Conservation (phyloP, 1,140 invertebrate genomes). For the Eufriesea mexicana region DNA sequence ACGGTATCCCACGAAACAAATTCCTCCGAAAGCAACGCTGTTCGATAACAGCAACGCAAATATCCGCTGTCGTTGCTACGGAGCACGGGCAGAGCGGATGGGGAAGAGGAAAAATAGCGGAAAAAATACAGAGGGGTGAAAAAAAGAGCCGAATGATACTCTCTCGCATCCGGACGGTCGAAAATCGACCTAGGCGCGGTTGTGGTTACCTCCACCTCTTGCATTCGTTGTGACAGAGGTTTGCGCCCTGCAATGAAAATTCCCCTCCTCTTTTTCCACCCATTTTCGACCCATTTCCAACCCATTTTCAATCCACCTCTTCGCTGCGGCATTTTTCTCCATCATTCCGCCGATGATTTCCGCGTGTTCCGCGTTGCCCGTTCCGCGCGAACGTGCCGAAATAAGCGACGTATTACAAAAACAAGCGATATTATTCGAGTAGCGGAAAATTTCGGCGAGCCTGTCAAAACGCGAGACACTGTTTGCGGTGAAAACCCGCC, state of each 20-base stretch:
- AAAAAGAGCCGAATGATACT: conserved; percentile 1
- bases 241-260: background rate
- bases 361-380: background rate
- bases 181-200: conserved; percentile 41
- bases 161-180: conserved; percentile 1
- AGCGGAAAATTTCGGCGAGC: background rate
- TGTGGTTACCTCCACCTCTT: conserved; percentile 11
- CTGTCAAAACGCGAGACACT: background rate
- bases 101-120: background rate
- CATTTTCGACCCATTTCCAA: background rate
- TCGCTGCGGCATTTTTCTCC: background rate
- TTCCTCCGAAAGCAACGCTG: background rate
- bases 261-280: background rate
- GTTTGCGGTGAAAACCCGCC: conserved; percentile 17
- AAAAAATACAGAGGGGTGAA: background rate
- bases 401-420: conserved; percentile 6
- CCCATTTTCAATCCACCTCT: background rate
- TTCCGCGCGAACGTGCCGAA: background rate
- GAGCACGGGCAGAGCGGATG: background rate
- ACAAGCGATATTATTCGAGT: background rate
- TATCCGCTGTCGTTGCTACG: background rate
- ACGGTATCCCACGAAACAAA: background rate
- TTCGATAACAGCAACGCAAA: conserved; percentile 20
- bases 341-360: background rate
- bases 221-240: background rate